Base-by-base conservation (phyloP, 2,113 vertebrate species). In the Sinocyclocheilus maitianheensis region DNA sequence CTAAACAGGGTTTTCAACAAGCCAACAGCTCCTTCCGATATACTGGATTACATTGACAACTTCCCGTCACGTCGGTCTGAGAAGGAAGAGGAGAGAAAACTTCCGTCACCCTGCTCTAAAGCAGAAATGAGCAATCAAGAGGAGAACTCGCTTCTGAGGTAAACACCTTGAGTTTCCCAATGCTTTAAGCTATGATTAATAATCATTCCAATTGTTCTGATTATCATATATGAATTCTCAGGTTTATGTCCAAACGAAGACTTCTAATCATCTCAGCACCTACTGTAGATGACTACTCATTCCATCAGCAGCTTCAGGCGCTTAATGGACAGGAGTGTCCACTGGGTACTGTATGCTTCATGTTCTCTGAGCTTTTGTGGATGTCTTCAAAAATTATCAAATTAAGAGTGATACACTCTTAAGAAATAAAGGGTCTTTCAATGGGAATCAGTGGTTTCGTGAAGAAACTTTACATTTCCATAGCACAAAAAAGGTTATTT, bases 211-310 rank as follows among this genome's bases (percentile, higher is more conserved):
- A 58, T 37, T 55, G 14, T 26, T 40, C 74, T 40, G 24, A 69
- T 76, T 4, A 40, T 55, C 71, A 13, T 34, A 51, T 30, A 0
- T 62, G 55, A 43, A 20, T 43, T 71, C 13, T 22, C 30, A 96
- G 95, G 88, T 95, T 96, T 69, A 92, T 93, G 90, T 94, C 95
- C 8, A 95, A 94, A 85, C 91, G 95, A 78, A 93, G 95, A 82
- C 93, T 96, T 81, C 83, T 96, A 71, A 89, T 96, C 77, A 89
- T 96, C 81, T 96, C 95, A 34, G 89, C 94, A 79, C 93, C 95
- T 18, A 89, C 91, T 74, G 91, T 93, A 77, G 95, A 95, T 2
- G 95, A 96, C 77, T 95, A 95, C 88, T 94, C 90, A 11, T 93
- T 94, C 86, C 95, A 95, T 48, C 95, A 95, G 89, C 95, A 96